Percentiles rank a stretch among this genome's conserved stretches.
phyloP scores from a whole-genome alignment of 2,888 invertebrate genomes.

The Volucella bombylans region DNA sequence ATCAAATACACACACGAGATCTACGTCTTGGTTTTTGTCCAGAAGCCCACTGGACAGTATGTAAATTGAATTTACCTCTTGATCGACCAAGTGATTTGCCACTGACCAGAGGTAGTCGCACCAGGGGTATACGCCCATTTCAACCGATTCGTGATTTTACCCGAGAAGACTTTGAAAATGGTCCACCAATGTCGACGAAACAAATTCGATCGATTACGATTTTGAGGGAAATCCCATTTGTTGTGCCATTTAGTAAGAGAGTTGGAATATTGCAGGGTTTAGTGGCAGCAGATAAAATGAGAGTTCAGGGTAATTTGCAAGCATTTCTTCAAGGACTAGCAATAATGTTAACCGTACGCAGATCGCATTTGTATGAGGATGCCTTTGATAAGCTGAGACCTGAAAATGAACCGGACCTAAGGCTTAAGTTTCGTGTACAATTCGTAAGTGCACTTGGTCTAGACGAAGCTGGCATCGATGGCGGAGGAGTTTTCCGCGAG shows the following conservation, averaged over 20 bases:
- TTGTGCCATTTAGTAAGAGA: slow-evolving; percentile 94
- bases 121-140: slow-evolving; percentile 83
- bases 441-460: slow-evolving; percentile 94
- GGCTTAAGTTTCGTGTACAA: slow-evolving; percentile 93
- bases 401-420: slow-evolving; percentile 94
- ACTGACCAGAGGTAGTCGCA: slow-evolving; percentile 83
- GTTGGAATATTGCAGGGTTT: slow-evolving; percentile 92
- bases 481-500: slow-evolving; percentile 97
- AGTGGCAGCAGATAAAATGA: slow-evolving; percentile 83
- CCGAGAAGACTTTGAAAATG: slow-evolving; percentile 87
- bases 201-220: slow-evolving; percentile 94
- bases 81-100: slow-evolving; percentile 84
- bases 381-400: slow-evolving; percentile 96
- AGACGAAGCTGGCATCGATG: slow-evolving; percentile 98
- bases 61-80: slow-evolving; percentile 82
- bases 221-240: slow-evolving; percentile 95
- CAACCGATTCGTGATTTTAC: slow-evolving; percentile 84
- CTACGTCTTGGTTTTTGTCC: slow-evolving; percentile 90
- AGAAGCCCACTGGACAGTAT: slow-evolving; percentile 86
- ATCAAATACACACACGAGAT: slow-evolving; percentile 93
- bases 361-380: slow-evolving; percentile 98
- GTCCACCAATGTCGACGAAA: slow-evolving; percentile 92
- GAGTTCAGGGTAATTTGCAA: slow-evolving; percentile 88
- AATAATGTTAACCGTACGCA: slow-evolving; percentile 89
- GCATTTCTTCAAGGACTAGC: slow-evolving; percentile 90